Evolutionary conservation across 2,113 vertebrate species (phyloP), one percentile per base, ranked within the genome.

Genomic region (Pachyramphus minor): DNA sequence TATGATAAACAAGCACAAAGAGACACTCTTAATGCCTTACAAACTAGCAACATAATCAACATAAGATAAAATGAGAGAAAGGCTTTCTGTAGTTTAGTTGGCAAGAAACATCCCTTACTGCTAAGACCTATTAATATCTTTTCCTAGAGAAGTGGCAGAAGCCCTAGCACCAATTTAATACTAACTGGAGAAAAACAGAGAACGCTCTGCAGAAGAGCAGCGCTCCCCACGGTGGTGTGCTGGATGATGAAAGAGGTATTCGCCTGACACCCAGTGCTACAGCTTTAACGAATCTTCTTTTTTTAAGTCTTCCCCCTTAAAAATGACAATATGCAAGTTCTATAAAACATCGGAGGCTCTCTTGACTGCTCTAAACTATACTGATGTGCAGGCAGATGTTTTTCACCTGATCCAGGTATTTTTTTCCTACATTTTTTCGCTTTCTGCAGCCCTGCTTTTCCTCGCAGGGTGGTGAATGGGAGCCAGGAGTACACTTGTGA

Each of bases 401-500:
- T 96, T 88, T 93, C 89, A 86, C 68, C 71, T 92, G 89, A 58
- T 91, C 66, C 72, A 81, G 88, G 50, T 37, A 37, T 73, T 73
- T 85, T 85, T 92, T 94, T 39, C 2, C 25, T 58, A 2, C 20
- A 5, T 77, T 58, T 83, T 94, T 81, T 62, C 59, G 86, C 62
- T 45, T 92, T 44, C 79, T 73, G 52, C 62, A 96, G 87, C 71
- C 44, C 72, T 81, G 88, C 35, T 95, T 95, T 94, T 92, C 66
- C 80, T 81, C 72, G 69, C 75, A 91, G 88, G n/a, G 68, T 12
- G 39, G 78, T 85, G 88, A 97, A 97, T 93, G 90, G 84, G 95
- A 97, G 94, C 96, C 96, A 88, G 91, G 96, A 97, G 96, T 85
- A 87, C 91, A 93, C 86, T 96, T 97, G 91, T 84, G 94, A 97